phyloP scores from a whole-genome alignment of 2,888 invertebrate genomes.

The Mesochorus sp. region DNA sequence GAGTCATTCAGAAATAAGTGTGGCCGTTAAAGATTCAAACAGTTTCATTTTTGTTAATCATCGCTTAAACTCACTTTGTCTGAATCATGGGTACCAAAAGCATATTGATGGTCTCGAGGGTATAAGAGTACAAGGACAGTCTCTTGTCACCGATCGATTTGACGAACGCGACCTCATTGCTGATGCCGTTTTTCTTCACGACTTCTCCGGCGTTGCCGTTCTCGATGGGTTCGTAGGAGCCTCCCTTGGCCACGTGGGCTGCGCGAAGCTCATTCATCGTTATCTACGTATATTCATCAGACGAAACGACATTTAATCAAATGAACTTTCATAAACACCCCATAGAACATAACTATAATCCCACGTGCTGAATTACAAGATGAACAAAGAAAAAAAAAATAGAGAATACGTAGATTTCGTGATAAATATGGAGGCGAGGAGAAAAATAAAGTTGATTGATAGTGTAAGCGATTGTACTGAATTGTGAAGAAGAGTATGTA shows the following conservation, averaged over 20 bases:
- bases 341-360: slow-evolving; percentile 12
- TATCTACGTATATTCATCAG: slow-evolving; percentile 85
- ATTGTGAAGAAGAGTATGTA: background rate
- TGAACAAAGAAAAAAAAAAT: slow-evolving; percentile 16
- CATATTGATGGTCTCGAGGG: slow-evolving; percentile 96
- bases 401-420: slow-evolving; percentile 25
- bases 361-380: slow-evolving; percentile 59
- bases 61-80: slow-evolving; percentile 91
- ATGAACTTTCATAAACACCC: background rate
- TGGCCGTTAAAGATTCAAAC: too few relatives aligned
- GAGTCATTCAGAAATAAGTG: too few relatives aligned
- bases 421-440: slow-evolving; percentile 22
- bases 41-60: too few relatives aligned
- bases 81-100: slow-evolving; percentile 97
- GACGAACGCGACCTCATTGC: slow-evolving; percentile 78
- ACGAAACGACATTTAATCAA: slow-evolving; percentile 36
- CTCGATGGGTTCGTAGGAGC: slow-evolving; percentile 78
- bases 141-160: slow-evolving; percentile 89
- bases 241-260: slow-evolving; percentile 84
- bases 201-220: slow-evolving; percentile 80
- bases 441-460: slow-evolving; percentile 15
- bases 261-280: slow-evolving; percentile 90
- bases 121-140: slow-evolving; percentile 95
- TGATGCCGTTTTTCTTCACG: slow-evolving; percentile 66
- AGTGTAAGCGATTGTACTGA: slow-evolving; percentile 23